These are phyloP conservation scores for Aphidoletes aphidimyza DNA, from an alignment of 2,888 invertebrate species.

Conservation along the genomic window DNA sequence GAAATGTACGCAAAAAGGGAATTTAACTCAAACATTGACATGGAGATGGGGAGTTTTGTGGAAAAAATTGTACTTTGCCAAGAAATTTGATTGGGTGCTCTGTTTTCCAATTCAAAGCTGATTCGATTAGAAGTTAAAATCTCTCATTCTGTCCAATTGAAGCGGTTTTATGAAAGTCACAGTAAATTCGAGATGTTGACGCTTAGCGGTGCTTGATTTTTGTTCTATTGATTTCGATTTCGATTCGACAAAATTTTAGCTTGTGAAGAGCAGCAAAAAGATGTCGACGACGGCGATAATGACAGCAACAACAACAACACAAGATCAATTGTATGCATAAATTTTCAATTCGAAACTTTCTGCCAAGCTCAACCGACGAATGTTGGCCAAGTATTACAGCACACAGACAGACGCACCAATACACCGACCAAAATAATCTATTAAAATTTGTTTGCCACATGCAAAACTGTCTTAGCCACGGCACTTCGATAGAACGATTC, in stretches of 20 bases:
- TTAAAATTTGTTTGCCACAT: conserved; percentile 14
- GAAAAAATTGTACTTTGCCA: too few relatives aligned
- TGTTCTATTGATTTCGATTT: conserved; percentile 50
- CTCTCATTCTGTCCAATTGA: conserved; percentile 23
- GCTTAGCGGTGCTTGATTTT: background rate
- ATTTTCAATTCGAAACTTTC: conserved; percentile 38
- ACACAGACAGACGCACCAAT: background rate
- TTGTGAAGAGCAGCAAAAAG: background rate
- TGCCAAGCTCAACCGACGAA: conserved; percentile 1
- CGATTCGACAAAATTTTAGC: background rate
- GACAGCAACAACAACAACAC: background rate
- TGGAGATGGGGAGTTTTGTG: background rate
- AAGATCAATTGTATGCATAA: conserved; percentile 29
- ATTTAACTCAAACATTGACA: background rate
- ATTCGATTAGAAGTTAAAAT: conserved; percentile 41
- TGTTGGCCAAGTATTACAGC: conserved; percentile 7
- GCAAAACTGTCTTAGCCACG: conserved; percentile 17
- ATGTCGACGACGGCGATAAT: background rate
- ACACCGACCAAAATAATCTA: background rate
- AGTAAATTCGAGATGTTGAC: background rate
- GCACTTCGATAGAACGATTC: background rate
- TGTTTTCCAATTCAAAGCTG: conserved; percentile 4
- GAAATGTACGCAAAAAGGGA: background rate
- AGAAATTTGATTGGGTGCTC: background rate
- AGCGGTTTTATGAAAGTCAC: background rate